Evolutionary conservation across 2,888 invertebrate species (phyloP).

Genomic region (Ormyrus rosae): DNA sequence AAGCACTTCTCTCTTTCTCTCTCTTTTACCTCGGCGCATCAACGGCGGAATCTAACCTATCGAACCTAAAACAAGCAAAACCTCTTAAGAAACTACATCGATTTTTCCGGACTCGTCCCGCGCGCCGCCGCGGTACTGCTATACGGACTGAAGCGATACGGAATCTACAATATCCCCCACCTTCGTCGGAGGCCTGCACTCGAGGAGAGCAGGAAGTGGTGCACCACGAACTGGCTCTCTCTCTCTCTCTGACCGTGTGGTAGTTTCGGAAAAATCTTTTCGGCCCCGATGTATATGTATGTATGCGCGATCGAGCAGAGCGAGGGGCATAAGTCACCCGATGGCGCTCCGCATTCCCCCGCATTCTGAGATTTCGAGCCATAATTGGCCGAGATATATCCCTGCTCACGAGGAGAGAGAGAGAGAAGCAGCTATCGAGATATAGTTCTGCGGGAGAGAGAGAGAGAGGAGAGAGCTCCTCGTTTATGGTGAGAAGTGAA

Average conservation of each 20-base stretch:
- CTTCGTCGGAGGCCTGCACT: not conserved
- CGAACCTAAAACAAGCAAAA: conserved; percentile 42
- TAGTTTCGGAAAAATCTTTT: conserved; percentile 40
- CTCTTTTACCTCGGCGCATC: not conserved
- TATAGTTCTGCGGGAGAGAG: not conserved
- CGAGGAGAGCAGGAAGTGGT: conserved; percentile 6
- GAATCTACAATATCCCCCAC: conserved; percentile 21
- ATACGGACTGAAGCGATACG: conserved; percentile 19
- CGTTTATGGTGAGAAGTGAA: conserved; percentile 46
- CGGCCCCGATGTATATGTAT: not conserved
- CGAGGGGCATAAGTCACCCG: conserved; percentile 20
- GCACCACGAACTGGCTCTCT: not conserved
- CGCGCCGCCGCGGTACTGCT: not conserved
- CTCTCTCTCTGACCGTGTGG: not conserved
- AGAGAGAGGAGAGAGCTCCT: not conserved
- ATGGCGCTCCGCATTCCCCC: not conserved
- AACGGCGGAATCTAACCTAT: conserved; percentile 25
- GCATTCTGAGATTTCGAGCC: conserved; percentile 23
- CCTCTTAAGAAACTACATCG: conserved; percentile 30
- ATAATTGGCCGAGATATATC: conserved; percentile 45
- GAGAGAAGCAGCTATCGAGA: not conserved
- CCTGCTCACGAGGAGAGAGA: conserved; percentile 11
- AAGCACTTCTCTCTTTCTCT: not conserved
- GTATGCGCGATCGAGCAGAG: not conserved
- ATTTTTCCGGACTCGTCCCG: not conserved